Conservation (phyloP, 2,113 vertebrate genomes). For the Myodes glareolus region DNA sequence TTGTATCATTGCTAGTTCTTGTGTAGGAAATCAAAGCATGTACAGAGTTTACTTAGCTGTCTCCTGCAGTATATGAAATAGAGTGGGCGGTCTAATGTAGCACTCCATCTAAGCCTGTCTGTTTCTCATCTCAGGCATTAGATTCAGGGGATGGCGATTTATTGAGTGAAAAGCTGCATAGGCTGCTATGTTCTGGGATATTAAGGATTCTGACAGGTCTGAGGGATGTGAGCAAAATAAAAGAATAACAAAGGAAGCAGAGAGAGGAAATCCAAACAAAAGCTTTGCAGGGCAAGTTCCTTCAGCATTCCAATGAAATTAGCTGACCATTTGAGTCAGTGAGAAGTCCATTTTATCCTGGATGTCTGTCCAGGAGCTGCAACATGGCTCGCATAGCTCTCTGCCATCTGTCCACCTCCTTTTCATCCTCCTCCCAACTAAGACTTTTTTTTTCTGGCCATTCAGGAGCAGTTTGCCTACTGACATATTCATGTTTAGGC, state of each 20-base stretch:
- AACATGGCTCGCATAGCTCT: background rate
- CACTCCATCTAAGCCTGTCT: background rate
- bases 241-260: constrained; percentile 4
- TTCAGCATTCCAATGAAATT: constrained; percentile 44
- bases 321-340: constrained; percentile 37
- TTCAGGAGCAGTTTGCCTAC: constrained; percentile 12
- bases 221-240: background rate
- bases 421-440: background rate
- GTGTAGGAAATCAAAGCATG: constrained; percentile 22
- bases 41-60: constrained; percentile 22
- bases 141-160: constrained; percentile 36
- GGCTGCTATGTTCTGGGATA: constrained; percentile 3
- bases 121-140: constrained; percentile 22
- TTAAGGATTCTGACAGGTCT: constrained; percentile 27
- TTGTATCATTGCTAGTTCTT: background rate
- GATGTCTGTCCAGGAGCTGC: background rate
- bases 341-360: constrained; percentile 24
- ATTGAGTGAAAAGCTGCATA: constrained; percentile 20
- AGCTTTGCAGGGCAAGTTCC: background rate
- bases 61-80: constrained; percentile 5
- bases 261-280: background rate
- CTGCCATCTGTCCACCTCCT: constrained; percentile 45
- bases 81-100: background rate
- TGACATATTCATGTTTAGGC: background rate
- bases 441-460: constrained; percentile 31